Percentiles rank a stretch among this genome's conserved stretches.
These are phyloP conservation scores for Cyrtodaria siliqua DNA, from an alignment of 2,888 invertebrate genomes.

Conservation along the genomic window DNA sequence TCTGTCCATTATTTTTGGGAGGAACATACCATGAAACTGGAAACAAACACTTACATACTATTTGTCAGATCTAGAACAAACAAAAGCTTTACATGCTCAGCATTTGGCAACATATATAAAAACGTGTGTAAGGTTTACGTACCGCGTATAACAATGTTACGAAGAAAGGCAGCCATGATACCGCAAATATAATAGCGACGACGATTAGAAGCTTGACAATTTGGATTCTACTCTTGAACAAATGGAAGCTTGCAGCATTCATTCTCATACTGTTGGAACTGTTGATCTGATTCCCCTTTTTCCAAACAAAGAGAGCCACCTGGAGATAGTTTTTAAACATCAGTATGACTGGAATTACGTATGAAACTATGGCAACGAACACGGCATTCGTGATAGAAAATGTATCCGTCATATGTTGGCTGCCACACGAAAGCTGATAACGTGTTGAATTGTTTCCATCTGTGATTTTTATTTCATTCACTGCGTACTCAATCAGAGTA, in stretches of 20 bases:
- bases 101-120: no score
- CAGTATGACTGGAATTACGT: constrained; percentile 65
- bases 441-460: constrained; percentile 13
- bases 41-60: no score
- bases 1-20: no score
- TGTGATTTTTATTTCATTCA: constrained; percentile 15
- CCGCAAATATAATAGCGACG: constrained; percentile 71
- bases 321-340: constrained; percentile 59
- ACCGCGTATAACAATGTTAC: constrained; percentile 68
- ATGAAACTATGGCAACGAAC: constrained; percentile 62
- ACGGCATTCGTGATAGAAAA: constrained; percentile 60
- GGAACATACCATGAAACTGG: no score
- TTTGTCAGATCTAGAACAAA: no score
- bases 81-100: no score
- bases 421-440: constrained; percentile 40
- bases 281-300: constrained; percentile 35
- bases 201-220: constrained; percentile 72
- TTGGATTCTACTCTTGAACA: constrained; percentile 58
- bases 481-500: constrained; percentile 57
- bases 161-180: constrained; percentile 76
- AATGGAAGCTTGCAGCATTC: constrained; percentile 1
- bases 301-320: constrained; percentile 43
- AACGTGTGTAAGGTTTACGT: constrained; percentile 29
- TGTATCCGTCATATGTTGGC: constrained; percentile 20
- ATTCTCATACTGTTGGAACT: not conserved